Percentiles rank a stretch among this genome's conserved stretches.
Conservation (phyloP, 2,888 invertebrate species). For the Mactromeris polynyma region DNA sequence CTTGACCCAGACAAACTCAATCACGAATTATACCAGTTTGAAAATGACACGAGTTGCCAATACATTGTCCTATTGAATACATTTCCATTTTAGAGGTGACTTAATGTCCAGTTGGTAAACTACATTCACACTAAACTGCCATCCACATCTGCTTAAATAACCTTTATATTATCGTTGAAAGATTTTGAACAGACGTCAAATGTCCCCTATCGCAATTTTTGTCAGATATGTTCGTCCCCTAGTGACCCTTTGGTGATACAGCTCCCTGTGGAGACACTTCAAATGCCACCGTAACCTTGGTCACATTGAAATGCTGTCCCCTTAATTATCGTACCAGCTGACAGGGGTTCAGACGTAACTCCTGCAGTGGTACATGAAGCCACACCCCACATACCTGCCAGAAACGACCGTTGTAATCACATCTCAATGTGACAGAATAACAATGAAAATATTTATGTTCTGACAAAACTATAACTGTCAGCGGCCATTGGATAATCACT, state of each 20-base stretch:
- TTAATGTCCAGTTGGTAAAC: slow-evolving; percentile 1
- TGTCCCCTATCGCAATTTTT: not conserved
- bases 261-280: slow-evolving; percentile 2
- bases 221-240: not conserved
- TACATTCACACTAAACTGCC: not conserved
- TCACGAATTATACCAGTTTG: slow-evolving; percentile 4
- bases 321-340: slow-evolving; percentile 16
- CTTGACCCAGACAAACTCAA: not conserved
- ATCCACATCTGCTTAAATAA: not conserved
- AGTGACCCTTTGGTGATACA: not conserved
- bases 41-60: not conserved
- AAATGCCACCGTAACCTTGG: not conserved
- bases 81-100: slow-evolving; percentile 1
- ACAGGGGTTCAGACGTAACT: not conserved
- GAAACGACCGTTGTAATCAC: not conserved
- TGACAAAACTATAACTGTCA: not conserved
- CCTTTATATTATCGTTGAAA: not conserved
- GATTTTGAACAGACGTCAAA: not conserved
- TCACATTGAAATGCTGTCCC: not conserved
- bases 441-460: not conserved
- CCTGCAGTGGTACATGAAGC: not conserved
- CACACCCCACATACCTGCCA: not conserved
- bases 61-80: not conserved
- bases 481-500: not conserved
- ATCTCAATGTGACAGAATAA: not conserved